phyloP scores from a whole-genome alignment of 64 coral and sea anemone species.

The Exaiptasia diaphana region DNA sequence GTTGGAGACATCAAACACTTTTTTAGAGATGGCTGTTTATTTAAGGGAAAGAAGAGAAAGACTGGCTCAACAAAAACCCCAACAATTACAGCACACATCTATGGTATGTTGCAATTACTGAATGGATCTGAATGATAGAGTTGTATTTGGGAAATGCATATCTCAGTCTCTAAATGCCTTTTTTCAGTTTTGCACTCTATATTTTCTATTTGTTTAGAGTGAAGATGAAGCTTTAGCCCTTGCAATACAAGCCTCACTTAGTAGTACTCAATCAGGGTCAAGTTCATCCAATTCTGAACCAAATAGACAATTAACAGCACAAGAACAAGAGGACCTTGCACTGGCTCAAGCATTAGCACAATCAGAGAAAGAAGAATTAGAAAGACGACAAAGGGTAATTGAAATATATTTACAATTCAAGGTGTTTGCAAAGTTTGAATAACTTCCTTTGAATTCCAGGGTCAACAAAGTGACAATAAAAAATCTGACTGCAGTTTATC shows the following conservation, averaged over 20 bases:
- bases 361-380: slow-evolving; percentile 74
- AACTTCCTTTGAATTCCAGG: background rate
- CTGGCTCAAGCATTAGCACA: slow-evolving; percentile 86
- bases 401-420: background rate
- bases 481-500: slow-evolving; percentile 47
- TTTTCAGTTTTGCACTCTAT: too few species aligned
- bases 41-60: too few species aligned
- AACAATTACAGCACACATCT: too few species aligned
- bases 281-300: background rate
- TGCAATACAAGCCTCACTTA: slow-evolving; percentile 90
- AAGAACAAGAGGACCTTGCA: slow-evolving; percentile 86
- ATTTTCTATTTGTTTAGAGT: slow-evolving; percentile 39
- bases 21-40: too few species aligned
- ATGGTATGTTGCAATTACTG: too few species aligned
- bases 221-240: slow-evolving; percentile 94
- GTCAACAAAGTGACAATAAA: slow-evolving; percentile 38
- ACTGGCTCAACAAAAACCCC: too few species aligned
- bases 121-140: too few species aligned
- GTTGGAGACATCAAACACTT: too few species aligned
- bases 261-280: background rate
- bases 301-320: slow-evolving; percentile 49
- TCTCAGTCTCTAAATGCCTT: too few species aligned
- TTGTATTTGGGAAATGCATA: too few species aligned
- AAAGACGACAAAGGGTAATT: slow-evolving; percentile 35
- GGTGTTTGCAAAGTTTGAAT: background rate